Evolutionary conservation across 2,113 vertebrate genomes (phyloP).

Genomic region (Mastomys coucha): DNA sequence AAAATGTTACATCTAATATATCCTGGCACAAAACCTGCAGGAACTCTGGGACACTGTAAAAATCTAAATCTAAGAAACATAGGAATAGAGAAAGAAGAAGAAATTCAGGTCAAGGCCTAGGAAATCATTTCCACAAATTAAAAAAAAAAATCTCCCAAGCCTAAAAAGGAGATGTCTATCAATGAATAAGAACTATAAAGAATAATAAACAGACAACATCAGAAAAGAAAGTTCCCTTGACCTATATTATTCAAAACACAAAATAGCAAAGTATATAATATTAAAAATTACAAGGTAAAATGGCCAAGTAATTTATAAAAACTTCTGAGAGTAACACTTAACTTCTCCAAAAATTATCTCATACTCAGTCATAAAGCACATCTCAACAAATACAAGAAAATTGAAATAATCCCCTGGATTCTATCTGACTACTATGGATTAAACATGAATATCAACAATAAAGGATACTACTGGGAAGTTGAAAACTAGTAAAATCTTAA

Average conservation of each 20-base stretch:
- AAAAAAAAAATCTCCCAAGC: background rate
- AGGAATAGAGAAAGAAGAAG: background rate
- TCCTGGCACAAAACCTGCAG: background rate
- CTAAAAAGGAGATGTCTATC: background rate
- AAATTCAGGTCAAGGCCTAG: background rate
- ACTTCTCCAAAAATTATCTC: background rate
- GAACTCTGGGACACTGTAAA: background rate
- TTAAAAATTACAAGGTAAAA: background rate
- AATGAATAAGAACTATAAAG: background rate
- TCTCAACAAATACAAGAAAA: background rate
- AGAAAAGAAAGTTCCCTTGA: background rate
- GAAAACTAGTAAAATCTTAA: background rate
- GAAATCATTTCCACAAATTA: background rate
- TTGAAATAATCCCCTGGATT: background rate
- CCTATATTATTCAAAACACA: background rate
- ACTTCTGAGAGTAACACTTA: background rate
- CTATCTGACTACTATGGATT: background rate
- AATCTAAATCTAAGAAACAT: background rate
- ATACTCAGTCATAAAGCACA: background rate
- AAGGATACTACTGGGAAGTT: background rate
- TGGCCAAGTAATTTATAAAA: background rate
- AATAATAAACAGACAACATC: background rate
- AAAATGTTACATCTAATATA: background rate
- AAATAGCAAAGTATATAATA: background rate
- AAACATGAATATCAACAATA: background rate